A percentile compares a stretch with the other conserved stretches of the same genome.
Conservation (phyloP, 2,888 invertebrate genomes). For the Pseudoips prasinana region DNA sequence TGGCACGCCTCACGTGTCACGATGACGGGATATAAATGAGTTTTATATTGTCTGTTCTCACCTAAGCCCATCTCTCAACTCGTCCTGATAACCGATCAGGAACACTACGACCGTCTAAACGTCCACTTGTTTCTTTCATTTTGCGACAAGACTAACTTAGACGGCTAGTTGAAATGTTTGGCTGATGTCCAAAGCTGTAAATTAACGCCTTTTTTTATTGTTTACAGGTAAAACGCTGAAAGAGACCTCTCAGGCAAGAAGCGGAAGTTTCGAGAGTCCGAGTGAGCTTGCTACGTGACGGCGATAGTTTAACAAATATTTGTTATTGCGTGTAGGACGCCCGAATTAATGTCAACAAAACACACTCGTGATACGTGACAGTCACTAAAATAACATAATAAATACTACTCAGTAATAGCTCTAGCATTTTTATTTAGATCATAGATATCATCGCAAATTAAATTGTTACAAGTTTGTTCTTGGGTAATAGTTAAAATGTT, state of each 20-base stretch:
- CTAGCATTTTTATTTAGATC: slow-evolving; percentile 44
- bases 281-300: slow-evolving; percentile 30
- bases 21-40: slow-evolving; percentile 77
- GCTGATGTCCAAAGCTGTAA: slow-evolving; percentile 71
- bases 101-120: slow-evolving; percentile 54
- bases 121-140: slow-evolving; percentile 71
- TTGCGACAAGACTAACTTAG: slow-evolving; percentile 70
- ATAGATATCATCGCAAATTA: slow-evolving; percentile 5
- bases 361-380: slow-evolving; percentile 11
- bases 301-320: slow-evolving; percentile 33
- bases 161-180: slow-evolving; percentile 77
- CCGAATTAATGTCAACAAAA: slow-evolving; percentile 17
- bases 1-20: slow-evolving; percentile 72
- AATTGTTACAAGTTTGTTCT: neutral
- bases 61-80: slow-evolving; percentile 69
- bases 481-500: neutral
- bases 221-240: slow-evolving; percentile 79
- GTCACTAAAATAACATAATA: slow-evolving; percentile 28
- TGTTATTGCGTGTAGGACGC: slow-evolving; percentile 22
- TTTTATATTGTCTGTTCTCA: slow-evolving; percentile 77
- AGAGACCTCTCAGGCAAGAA: slow-evolving; percentile 56
- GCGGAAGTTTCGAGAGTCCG: slow-evolving; percentile 52
- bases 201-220: slow-evolving; percentile 74
- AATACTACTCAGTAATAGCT: slow-evolving; percentile 31
- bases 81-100: slow-evolving; percentile 63